phyloP scores from a whole-genome alignment of 2,113 vertebrate species.

The Alethe diademata region DNA sequence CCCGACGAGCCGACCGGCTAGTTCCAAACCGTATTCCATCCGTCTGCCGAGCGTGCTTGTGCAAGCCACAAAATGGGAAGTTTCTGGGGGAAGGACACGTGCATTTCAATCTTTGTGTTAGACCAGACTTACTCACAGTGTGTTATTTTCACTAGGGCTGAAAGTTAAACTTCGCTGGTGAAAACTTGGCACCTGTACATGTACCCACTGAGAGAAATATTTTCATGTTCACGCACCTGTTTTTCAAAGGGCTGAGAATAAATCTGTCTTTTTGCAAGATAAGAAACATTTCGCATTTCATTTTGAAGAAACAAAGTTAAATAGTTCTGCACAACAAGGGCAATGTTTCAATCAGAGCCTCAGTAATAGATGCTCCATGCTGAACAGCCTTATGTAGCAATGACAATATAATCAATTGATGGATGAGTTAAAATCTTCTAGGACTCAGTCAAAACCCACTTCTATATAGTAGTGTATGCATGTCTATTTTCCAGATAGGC shows the following conservation, averaged over 20 bases:
- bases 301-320: constrained; percentile 49
- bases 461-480: background rate
- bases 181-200: background rate
- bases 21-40: background rate
- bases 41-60: background rate
- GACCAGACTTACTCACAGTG: background rate
- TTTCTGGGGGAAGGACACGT: accelerated
- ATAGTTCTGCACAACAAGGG: background rate
- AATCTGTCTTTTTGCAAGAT: constrained; percentile 2
- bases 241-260: background rate
- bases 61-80: background rate
- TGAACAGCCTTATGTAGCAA: constrained; percentile 40
- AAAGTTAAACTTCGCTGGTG: background rate
- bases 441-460: constrained; percentile 38
- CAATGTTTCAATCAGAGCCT: constrained; percentile 32
- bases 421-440: constrained; percentile 55
- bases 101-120: background rate
- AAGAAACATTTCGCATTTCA: constrained; percentile 36
- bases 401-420: constrained; percentile 62
- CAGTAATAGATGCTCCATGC: constrained; percentile 15
- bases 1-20: background rate
- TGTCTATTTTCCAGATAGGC: constrained; percentile 38
- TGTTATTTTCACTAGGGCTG: background rate
- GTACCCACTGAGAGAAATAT: background rate
- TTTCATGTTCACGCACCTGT: background rate